Conservation (phyloP, 2,888 invertebrate genomes). For the Papilio gigon region DNA sequence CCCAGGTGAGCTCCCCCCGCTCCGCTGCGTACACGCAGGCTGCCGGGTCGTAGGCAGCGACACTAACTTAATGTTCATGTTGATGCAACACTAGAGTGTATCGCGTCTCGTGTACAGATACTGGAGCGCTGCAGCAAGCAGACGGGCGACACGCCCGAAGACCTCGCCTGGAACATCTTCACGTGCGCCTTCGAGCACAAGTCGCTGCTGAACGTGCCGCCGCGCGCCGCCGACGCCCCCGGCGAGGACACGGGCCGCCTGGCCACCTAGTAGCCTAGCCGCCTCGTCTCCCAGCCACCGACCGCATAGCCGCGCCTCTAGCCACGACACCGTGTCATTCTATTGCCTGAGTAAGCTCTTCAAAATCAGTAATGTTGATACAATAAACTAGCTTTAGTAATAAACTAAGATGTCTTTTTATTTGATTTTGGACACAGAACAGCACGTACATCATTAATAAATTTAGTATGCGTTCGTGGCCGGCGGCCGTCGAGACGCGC, state of each 20-base stretch:
- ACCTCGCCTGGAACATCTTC: slow-evolving; percentile 74
- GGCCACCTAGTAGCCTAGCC: background rate
- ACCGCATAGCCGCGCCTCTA: background rate
- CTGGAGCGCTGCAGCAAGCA: slow-evolving; percentile 69
- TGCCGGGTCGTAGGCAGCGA: too few relatives aligned
- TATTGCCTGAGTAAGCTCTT: background rate
- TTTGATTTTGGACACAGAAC: background rate
- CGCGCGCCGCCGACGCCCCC: background rate
- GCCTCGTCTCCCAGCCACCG: background rate
- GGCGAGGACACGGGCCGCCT: background rate
- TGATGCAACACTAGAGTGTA: background rate
- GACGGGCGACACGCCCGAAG: slow-evolving; percentile 65
- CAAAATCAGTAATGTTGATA: background rate
- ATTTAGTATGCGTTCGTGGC: too few relatives aligned
- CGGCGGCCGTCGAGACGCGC: too few relatives aligned
- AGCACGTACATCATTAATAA: too few relatives aligned
- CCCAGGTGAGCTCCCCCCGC: slow-evolving; percentile 56
- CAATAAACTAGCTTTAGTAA: slow-evolving; percentile 14
- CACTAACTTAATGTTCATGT: too few relatives aligned
- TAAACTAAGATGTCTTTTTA: background rate
- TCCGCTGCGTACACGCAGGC: background rate
- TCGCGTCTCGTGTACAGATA: slow-evolving; percentile 51
- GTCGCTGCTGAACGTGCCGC: slow-evolving; percentile 68
- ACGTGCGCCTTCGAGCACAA: slow-evolving; percentile 73
- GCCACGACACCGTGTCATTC: background rate